A percentile compares a stretch with the other conserved stretches of the same genome.
Evolutionary conservation across 2,797 vertebrate species (phyloP).

Genomic region (Anabas testudineus): DNA sequence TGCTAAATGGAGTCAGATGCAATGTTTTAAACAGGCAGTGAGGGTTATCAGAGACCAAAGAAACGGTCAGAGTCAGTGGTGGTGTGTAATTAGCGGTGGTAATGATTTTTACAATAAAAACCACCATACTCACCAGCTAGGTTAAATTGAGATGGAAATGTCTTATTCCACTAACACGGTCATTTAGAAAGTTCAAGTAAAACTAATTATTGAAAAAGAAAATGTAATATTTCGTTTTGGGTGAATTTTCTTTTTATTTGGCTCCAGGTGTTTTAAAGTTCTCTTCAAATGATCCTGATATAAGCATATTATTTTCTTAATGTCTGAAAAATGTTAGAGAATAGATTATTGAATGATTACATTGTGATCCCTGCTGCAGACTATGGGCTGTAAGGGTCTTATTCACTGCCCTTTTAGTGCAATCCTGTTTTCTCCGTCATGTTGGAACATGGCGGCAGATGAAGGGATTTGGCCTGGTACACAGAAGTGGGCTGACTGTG

Average conservation of each 20-base stretch:
- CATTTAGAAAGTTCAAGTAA: too few species aligned
- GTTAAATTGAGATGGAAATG: slow-evolving; percentile 4
- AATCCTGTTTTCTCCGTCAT: slow-evolving; percentile 17
- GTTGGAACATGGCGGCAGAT: slow-evolving; percentile 53
- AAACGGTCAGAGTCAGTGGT: not conserved
- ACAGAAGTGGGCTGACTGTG: slow-evolving; percentile 8
- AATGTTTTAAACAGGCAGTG: slow-evolving; percentile 18
- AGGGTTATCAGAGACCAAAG: not conserved
- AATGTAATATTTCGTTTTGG: too few species aligned
- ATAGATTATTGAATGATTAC: not conserved
- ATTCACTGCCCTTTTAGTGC: not conserved
- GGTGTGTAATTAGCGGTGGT: slow-evolving; percentile 12
- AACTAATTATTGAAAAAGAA: too few species aligned
- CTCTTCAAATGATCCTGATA: too few species aligned
- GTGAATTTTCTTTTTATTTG: too few species aligned
- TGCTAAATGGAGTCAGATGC: slow-evolving; percentile 19
- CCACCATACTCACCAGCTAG: slow-evolving; percentile 18
- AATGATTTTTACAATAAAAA: slow-evolving; percentile 13
- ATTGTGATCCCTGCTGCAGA: not conserved
- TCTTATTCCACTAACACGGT: too few species aligned
- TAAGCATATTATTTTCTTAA: not conserved
- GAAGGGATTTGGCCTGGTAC: slow-evolving; percentile 26
- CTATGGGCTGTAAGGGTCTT: not conserved
- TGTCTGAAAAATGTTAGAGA: not conserved
- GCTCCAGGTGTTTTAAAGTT: too few species aligned